Evolutionary conservation across 92 coral and sea anemone species (phyloP), one percentile per base, ranked within the genome.

Genomic region (Pocillopora meandrina): DNA sequence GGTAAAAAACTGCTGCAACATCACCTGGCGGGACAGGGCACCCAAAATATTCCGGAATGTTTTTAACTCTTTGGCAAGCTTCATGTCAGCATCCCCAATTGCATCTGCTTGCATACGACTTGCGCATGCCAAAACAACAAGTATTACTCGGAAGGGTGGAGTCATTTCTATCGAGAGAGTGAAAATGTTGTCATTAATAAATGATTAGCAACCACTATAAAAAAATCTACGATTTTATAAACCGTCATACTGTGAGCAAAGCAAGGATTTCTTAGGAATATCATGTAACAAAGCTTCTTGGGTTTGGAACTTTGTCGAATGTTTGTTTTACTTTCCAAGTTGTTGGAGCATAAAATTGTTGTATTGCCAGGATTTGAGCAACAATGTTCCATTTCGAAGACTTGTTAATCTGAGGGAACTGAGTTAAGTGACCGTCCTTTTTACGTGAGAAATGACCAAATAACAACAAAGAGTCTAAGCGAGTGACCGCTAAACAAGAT

Each of bases 1-100:
- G 33, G 88, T 77, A 65, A 86, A 92, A 71, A 88, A 61, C 70
- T 92, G 98, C 71, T 92, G 95, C 20, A 94, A 74, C 90, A 94
- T 93, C 42, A 92, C 84, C 74, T 94, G 98, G 56, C 95, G 89
- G 19, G 89, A 76, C 26, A 92, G 52, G 0, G 98, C 87, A 5
- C 90, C 98, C 49, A 92, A 58, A 19, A 81, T 85, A 14, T 79
- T 73, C 12, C 61, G 86, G 35, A 90, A 20, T 17, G 63, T 69
- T 20, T 79, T 61, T 36, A 88, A 16, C 14, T 87, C 65, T 61
- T 60, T 49, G 20, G 57, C 10, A n/a, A 71, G 77, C 58, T 70
- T 36, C 79, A 65, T 61, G 33, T 58, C 77, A 13, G 66, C 80
- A 56, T 64, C 66, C 74, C 65, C 72, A 31, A 71, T 70, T 33